Conservation (phyloP, 1,140 invertebrate species). For the Aphaenogaster rudis region DNA sequence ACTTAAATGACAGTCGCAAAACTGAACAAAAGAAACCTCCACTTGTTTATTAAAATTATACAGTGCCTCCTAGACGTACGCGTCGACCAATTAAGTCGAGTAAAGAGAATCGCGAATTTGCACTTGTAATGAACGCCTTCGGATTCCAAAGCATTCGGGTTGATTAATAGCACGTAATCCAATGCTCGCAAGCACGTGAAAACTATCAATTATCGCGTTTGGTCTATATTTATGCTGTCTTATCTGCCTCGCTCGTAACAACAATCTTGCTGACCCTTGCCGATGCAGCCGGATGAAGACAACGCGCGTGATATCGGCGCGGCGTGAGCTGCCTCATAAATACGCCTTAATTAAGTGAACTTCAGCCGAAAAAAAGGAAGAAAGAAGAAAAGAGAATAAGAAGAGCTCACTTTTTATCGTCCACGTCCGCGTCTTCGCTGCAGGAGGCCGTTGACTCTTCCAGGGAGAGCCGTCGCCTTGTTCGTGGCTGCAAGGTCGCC, state of each 20-base stretch:
- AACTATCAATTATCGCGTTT: constrained; percentile 59
- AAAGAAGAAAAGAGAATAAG: constrained; percentile 2
- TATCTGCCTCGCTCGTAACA: constrained; percentile 30
- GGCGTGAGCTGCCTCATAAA: constrained; percentile 23
- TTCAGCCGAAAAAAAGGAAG: not conserved
- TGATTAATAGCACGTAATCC: constrained; percentile 55
- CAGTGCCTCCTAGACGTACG: not conserved
- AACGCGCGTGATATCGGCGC: constrained; percentile 36
- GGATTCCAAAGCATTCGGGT: constrained; percentile 22
- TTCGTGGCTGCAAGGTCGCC: constrained; percentile 88
- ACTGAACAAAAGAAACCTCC: not conserved
- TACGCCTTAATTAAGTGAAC: constrained; percentile 41
- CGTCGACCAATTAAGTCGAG: constrained; percentile 41
- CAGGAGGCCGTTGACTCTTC: constrained; percentile 78
- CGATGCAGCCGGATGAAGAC: constrained; percentile 20
- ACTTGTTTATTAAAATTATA: constrained; percentile 43
- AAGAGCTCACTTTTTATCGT: constrained; percentile 83
- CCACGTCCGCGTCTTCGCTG: constrained; percentile 80
- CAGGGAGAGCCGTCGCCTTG: constrained; percentile 83
- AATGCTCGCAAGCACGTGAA: constrained; percentile 49
- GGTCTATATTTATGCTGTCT: constrained; percentile 46
- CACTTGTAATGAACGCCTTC: constrained; percentile 45
- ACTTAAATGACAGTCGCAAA: constrained; percentile 24
- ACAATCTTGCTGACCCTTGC: constrained; percentile 32
- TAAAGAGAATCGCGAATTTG: constrained; percentile 36